Conservation (phyloP, 2,888 invertebrate genomes). For the Polydrusus cervinus region DNA sequence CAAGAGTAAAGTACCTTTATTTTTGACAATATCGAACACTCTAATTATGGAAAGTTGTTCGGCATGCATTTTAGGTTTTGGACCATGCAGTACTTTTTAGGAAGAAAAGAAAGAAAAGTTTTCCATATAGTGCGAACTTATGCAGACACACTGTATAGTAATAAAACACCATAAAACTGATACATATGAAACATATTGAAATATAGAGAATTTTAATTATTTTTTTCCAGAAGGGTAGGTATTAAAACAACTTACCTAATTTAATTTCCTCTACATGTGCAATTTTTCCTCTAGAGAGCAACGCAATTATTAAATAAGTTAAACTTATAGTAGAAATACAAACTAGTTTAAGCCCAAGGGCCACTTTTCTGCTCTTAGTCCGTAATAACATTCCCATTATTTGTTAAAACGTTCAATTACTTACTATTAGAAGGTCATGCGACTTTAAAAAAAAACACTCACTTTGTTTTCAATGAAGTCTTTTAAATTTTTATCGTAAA, state of each 20-base stretch:
- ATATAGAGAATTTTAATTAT: no score
- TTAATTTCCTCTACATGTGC: constrained; percentile 11
- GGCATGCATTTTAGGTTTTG: no score
- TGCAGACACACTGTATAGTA: no score
- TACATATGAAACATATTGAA: no score
- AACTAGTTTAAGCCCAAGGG: constrained; percentile 65
- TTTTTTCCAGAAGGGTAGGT: no score
- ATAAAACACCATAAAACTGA: no score
- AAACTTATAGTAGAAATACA: constrained; percentile 64
- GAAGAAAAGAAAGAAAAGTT: no score
- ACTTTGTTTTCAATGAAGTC: constrained; percentile 19
- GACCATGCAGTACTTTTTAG: no score
- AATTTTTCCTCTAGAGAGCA: constrained; percentile 32
- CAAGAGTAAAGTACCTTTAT: no score
- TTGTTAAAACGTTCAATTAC: constrained; percentile 40
- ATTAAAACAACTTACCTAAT: constrained; percentile 29
- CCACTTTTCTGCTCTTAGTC: constrained; percentile 65
- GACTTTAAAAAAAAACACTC: constrained; percentile 32
- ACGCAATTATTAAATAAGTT: constrained; percentile 62
- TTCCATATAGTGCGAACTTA: no score
- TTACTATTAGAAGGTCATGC: constrained; percentile 28
- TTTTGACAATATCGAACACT: no score
- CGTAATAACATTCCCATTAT: constrained; percentile 67
- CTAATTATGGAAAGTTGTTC: no score
- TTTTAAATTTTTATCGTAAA: neutral